phyloP scores from a whole-genome alignment of 2,888 invertebrate species.

The Phytoseiulus persimilis region DNA sequence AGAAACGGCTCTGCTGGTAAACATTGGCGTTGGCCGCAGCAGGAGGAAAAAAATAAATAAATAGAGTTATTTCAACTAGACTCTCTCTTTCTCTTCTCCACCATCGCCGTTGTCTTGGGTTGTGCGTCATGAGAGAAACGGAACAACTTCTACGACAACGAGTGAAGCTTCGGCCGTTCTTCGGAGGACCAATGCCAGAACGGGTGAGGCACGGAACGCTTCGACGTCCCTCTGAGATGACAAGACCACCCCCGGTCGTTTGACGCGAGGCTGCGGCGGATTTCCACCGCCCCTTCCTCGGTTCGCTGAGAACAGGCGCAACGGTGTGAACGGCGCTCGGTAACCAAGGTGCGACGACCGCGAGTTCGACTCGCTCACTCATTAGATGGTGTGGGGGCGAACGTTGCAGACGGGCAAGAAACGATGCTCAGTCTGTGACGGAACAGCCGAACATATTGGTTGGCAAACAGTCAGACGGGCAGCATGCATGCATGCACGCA shows the following conservation, averaged over 20 bases:
- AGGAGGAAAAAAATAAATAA: neutral
- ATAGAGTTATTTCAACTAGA: neutral
- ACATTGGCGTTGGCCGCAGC: neutral
- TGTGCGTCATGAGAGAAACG: neutral
- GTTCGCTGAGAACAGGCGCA: too few species aligned
- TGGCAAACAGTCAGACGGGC: neutral
- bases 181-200: neutral
- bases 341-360: too few species aligned
- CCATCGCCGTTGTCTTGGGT: neutral
- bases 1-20: neutral
- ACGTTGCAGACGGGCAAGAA: neutral
- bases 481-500: neutral
- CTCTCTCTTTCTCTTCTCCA: neutral
- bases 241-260: neutral
- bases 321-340: too few species aligned
- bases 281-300: too few species aligned
- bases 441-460: too few species aligned
- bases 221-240: neutral
- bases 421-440: too few species aligned
- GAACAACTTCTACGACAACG: neutral
- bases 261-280: neutral
- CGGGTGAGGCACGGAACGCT: neutral
- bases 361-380: neutral
- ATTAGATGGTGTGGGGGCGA: neutral
- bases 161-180: too few species aligned